Conservation (phyloP, 2,797 vertebrate genomes). For the Eidolon dupreanum region DNA sequence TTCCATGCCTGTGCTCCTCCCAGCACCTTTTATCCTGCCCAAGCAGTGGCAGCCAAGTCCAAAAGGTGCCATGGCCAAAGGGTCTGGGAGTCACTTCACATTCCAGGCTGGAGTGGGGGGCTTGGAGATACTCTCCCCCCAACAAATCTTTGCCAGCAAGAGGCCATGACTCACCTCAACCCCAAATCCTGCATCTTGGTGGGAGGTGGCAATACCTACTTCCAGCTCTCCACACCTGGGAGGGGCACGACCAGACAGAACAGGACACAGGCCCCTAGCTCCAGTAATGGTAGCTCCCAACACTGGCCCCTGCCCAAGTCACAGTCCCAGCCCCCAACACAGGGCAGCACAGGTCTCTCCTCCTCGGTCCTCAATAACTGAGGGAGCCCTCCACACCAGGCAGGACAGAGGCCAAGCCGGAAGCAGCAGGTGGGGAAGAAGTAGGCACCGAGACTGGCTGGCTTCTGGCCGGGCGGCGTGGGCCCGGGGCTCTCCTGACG, state of each 20-base stretch:
- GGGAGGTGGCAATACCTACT: not conserved
- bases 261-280: not conserved
- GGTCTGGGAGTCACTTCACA: conserved; percentile 76
- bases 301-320: not conserved
- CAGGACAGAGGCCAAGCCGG: conserved; percentile 65
- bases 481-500: conserved; percentile 30
- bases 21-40: conserved; percentile 51
- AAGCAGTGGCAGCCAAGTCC: conserved; percentile 40
- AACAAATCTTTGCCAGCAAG: conserved; percentile 69
- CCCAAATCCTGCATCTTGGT: conserved; percentile 60
- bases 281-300: not conserved
- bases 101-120: conserved; percentile 68
- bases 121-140: not conserved
- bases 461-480: conserved; percentile 7
- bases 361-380: conserved; percentile 19
- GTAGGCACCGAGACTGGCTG: conserved; percentile 19
- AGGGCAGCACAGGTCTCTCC: conserved; percentile 46
- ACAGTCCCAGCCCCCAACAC: not conserved
- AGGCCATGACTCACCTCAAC: conserved; percentile 76
- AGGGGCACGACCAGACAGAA: not conserved
- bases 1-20: conserved; percentile 55
- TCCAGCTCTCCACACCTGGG: conserved; percentile 29
- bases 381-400: conserved; percentile 36
- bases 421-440: conserved; percentile 62
- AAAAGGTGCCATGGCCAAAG: conserved; percentile 49